Evolutionary conservation across 2,888 invertebrate species (phyloP), one percentile per base, ranked within the genome.

Genomic region (Cephus pulcher): DNA sequence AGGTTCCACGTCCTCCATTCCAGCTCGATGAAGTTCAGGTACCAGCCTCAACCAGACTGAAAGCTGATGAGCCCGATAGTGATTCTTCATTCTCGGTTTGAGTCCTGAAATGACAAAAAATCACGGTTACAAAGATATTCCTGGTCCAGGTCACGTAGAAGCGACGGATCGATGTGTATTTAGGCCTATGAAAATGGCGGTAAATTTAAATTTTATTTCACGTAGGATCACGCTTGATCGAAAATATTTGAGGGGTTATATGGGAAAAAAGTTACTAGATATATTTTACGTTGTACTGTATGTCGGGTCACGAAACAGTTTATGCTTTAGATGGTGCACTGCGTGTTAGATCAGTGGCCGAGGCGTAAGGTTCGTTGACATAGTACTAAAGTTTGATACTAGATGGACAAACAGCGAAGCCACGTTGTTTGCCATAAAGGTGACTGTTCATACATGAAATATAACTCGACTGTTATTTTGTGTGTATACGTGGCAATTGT

Each of bases 31-130:
- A 0, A 97, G 93, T 91, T 98, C 98, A 0, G 98, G 98, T 74
- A 99, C 96, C 11, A 98, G 94, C 11, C 98, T 96, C 12, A 98
- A 92, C 99, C 99, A 99, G 73, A 98, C 97, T 74, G 98, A 98
- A 75, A 98, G 93, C 90, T 98, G 98, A 92, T 98, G 98, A 1
- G 98, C 98, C 75, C 98, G 94, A 92, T 97, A 98, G 93, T 98
- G 98, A 91, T 98, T 97, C 90, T 97, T 97, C 92, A 97, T 94
- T 81, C 96, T 95, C 0, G 98, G 97, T 89, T 98, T 97, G 94
- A 96, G 95, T 84, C 97, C 98, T 98, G 94, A 1, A 92, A 91
- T 86, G 86, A 92, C 82, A 90, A 87, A 88, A 56, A 56, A 23
- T 56, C 23, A 23, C 23, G 23, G 2, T 23, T 56, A 56, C 15